phyloP scores from a whole-genome alignment of 2,888 invertebrate species.

The Oegoconia quadripuncta region DNA sequence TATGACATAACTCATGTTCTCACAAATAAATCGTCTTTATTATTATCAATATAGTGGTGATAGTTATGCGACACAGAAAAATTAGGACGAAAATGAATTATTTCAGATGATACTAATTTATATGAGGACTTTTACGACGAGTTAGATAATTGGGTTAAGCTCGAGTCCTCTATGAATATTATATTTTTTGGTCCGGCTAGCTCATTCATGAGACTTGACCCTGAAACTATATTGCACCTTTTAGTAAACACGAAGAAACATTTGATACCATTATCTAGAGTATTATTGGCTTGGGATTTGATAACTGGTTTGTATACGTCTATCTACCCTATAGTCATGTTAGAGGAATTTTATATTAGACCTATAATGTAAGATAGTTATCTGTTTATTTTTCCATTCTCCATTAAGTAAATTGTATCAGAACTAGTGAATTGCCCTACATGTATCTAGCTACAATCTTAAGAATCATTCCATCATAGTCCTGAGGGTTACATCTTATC shows the following conservation, averaged over 20 bases:
- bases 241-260: slow-evolving; percentile 49
- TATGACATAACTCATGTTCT: too few relatives aligned
- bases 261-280: slow-evolving; percentile 54
- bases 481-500: too few relatives aligned
- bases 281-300: slow-evolving; percentile 64
- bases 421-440: too few relatives aligned
- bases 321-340: background rate
- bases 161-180: slow-evolving; percentile 60
- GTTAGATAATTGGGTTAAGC: slow-evolving; percentile 45
- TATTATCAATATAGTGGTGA: too few relatives aligned
- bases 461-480: too few relatives aligned
- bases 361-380: too few relatives aligned
- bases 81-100: slow-evolving; percentile 8
- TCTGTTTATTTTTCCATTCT: too few relatives aligned
- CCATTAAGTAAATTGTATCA: too few relatives aligned
- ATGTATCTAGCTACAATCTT: too few relatives aligned
- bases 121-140: slow-evolving; percentile 67
- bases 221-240: slow-evolving; percentile 62
- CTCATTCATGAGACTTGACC: slow-evolving; percentile 59
- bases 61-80: too few relatives aligned
- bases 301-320: slow-evolving; percentile 46
- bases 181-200: slow-evolving; percentile 61
- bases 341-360: too few relatives aligned
- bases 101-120: slow-evolving; percentile 33
- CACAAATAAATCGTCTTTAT: too few relatives aligned